Evolutionary conservation across 2,797 vertebrate species (phyloP).

Genomic region (Danio kyathit): DNA sequence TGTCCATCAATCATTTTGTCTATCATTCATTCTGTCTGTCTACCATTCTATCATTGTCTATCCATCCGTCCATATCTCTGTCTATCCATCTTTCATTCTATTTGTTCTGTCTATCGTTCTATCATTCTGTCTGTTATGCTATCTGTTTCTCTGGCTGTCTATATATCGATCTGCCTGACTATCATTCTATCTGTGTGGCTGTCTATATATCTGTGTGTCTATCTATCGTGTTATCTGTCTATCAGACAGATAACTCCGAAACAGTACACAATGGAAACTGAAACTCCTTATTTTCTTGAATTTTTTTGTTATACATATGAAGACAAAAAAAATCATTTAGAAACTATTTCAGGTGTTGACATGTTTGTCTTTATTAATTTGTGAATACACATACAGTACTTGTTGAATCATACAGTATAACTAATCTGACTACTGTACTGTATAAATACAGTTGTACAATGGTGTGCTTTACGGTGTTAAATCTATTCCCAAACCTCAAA

Average conservation of each 20-base stretch:
- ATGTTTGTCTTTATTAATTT: constrained; percentile 71
- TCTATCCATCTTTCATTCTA: no score
- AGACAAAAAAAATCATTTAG: neutral
- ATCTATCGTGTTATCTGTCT: no score
- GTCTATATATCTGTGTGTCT: no score
- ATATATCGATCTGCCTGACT: no score
- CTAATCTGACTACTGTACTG: constrained; percentile 55
- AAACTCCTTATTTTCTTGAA: neutral
- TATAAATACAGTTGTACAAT: constrained; percentile 49
- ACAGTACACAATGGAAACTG: neutral
- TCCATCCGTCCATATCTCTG: no score
- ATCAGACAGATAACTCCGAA: neutral
- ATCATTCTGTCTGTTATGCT: no score
- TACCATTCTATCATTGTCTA: no score
- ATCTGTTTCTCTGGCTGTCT: no score
- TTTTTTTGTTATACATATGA: neutral
- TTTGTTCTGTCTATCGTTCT: no score
- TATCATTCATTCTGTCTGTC: no score
- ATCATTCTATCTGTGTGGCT: no score
- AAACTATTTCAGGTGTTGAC: constrained; percentile 2
- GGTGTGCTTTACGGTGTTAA: constrained; percentile 44
- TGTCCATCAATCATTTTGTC: no score
- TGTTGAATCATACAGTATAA: constrained; percentile 66
- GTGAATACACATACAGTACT: constrained; percentile 67
- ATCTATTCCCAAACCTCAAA: constrained; percentile 21